Base-by-base conservation (phyloP, 2,113 vertebrate genomes). In the Lota lota region DNA sequence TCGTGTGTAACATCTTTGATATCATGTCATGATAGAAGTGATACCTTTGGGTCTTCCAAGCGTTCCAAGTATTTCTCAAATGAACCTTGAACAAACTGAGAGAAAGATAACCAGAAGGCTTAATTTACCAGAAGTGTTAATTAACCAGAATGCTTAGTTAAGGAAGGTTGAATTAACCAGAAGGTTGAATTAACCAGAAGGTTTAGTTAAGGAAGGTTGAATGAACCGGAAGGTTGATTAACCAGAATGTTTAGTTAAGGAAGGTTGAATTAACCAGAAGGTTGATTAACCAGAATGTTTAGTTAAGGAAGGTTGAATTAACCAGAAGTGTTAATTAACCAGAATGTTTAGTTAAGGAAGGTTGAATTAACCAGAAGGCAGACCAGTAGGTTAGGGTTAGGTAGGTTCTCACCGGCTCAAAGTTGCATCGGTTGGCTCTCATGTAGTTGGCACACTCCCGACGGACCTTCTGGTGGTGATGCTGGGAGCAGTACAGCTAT, bases 1-100 rank as follows among this genome's bases (percentile, higher is more conserved):
- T 33, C 4, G 4, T 47, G 40, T 47, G 10, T 10, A 14, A 6
- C 16, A 14, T 56, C 53, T 56, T 17, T 3, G 18, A 56, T 56
- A 53, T 22, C 8, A 66, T 19, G 58, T 22, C 19, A 20, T 22
- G 22, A 21, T 16, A 61, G 5, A 22, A 61, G 21, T 61, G 19
- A 22, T 91, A 98, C 97, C 94, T 96, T 95, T 0, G 97, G 97
- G 83, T 99, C 94, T 79, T 93, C 94, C 67, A 99, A 84, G 10
- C 96, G 93, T 71, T 98, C 92, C 81, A 99, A 88, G 66, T 97
- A 98, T 82, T 98, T 98, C 83, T 96, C 94, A 92, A 98, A 99
- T 0, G 96, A 97, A 5, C 97, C 97, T 89, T 98, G 96, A 63
- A 99, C 97, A 69, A 94, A 96, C 97, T 99, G 92, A 20, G 63